Evolutionary conservation across 2,888 invertebrate species (phyloP).

Genomic region (Tenthredo livida): DNA sequence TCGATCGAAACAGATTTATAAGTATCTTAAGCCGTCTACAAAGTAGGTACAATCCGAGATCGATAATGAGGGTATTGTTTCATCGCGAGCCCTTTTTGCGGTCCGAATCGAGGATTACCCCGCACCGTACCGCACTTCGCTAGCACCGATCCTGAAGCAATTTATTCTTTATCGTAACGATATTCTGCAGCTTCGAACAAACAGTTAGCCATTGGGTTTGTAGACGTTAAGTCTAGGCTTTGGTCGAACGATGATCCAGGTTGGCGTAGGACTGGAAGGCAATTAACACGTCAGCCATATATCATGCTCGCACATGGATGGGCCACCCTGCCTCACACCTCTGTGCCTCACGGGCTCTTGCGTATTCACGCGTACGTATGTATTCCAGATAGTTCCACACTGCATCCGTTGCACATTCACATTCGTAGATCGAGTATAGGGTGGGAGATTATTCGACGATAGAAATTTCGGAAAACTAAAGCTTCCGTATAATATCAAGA

Average conservation of each 20-base stretch:
- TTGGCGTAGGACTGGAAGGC: conserved; percentile 52
- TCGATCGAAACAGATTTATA: conserved; percentile 12
- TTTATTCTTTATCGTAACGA: conserved; percentile 8
- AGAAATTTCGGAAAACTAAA: neutral
- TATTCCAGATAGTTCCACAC: neutral
- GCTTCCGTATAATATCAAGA: neutral
- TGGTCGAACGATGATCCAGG: conserved; percentile 43
- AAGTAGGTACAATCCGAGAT: neutral
- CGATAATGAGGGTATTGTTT: neutral
- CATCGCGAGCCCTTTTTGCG: neutral
- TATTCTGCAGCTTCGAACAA: conserved; percentile 16
- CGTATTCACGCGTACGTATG: neutral
- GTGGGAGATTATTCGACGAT: neutral
- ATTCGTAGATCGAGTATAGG: neutral
- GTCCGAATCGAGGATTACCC: neutral
- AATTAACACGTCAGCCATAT: conserved; percentile 53
- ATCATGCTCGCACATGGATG: conserved; percentile 52
- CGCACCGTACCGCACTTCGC: no score
- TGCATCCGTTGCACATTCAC: neutral
- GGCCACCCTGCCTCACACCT: conserved; percentile 50
- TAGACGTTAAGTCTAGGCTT: conserved; percentile 40
- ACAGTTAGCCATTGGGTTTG: conserved; percentile 31
- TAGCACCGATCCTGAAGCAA: neutral
- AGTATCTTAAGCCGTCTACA: neutral
- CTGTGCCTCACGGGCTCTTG: neutral